Percentiles rank a stretch among this genome's conserved stretches.
These are phyloP conservation scores for Sapayoa aenigma DNA, from an alignment of 2,113 vertebrate species.

Conservation along the genomic window DNA sequence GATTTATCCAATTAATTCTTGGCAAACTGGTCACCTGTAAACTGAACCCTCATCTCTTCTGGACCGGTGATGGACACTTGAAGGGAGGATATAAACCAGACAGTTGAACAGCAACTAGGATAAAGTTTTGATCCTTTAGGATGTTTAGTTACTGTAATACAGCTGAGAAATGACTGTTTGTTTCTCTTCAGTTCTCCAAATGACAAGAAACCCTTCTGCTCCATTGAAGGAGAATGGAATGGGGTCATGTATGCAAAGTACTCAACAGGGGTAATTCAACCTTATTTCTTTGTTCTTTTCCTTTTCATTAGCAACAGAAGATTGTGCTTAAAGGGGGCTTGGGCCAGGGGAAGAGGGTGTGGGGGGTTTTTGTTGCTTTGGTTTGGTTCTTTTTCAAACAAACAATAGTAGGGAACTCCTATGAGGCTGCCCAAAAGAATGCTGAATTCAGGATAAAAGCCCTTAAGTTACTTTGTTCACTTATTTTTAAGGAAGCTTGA, in stretches of 20 bases:
- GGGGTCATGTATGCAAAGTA: slow-evolving; percentile 96
- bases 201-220: slow-evolving; percentile 97
- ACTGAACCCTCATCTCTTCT: not conserved
- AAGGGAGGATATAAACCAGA: not conserved
- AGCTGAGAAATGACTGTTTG: not conserved
- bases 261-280: slow-evolving; percentile 85
- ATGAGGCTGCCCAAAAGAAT: not conserved
- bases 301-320: not conserved
- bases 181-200: slow-evolving; percentile 84
- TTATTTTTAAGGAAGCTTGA: not conserved
- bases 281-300: not conserved
- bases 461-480: not conserved
- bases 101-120: not conserved
- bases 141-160: not conserved
- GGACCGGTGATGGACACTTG: not conserved
- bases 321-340: not conserved
- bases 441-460: not conserved
- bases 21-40: not conserved
- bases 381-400: not conserved
- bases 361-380: not conserved
- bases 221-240: slow-evolving; percentile 98
- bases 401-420: not conserved
- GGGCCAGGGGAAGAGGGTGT: no score
- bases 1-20: not conserved
- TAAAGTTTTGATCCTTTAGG: not conserved